These are phyloP conservation scores for Cotesia typhae DNA, from an alignment of 1,140 invertebrate species.

Conservation along the genomic window DNA sequence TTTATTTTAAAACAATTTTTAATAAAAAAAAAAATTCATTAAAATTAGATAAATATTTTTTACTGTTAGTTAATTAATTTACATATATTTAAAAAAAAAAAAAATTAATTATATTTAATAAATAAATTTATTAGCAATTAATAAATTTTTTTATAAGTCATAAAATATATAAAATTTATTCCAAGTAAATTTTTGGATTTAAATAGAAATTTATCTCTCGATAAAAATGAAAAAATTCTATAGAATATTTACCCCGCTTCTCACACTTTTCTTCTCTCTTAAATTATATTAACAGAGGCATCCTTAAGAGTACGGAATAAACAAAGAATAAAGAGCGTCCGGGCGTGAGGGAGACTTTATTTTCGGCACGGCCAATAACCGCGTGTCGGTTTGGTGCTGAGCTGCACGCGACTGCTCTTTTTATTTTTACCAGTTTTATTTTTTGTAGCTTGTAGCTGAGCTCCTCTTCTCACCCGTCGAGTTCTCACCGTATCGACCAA, in stretches of 20 bases:
- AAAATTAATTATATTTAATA: too few relatives aligned
- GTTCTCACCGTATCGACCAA: not conserved
- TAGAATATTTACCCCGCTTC: not conserved
- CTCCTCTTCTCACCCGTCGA: not conserved
- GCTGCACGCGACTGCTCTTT: constrained; percentile 5
- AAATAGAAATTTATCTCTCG: too few relatives aligned
- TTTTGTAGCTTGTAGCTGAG: not conserved
- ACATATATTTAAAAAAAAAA: too few relatives aligned
- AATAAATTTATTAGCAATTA: too few relatives aligned
- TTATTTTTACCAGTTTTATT: constrained; percentile 2
- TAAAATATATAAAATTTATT: too few relatives aligned
- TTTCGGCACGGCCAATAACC: constrained; percentile 23
- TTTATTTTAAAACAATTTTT: too few relatives aligned
- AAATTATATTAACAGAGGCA: not conserved
- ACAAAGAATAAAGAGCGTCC: constrained; percentile 5
- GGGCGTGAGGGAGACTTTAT: constrained; percentile 18
- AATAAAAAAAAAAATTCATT: too few relatives aligned
- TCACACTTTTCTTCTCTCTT: not conserved
- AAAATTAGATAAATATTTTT: too few relatives aligned
- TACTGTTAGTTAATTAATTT: too few relatives aligned
- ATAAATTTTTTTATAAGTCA: too few relatives aligned
- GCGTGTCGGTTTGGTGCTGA: not conserved
- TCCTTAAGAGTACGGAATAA: not conserved
- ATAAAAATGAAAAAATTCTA: too few relatives aligned
- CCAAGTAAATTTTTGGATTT: too few relatives aligned